Evolutionary conservation across 2,888 invertebrate species (phyloP), one percentile per base, ranked within the genome.

Genomic region (Conistra vaccinii): DNA sequence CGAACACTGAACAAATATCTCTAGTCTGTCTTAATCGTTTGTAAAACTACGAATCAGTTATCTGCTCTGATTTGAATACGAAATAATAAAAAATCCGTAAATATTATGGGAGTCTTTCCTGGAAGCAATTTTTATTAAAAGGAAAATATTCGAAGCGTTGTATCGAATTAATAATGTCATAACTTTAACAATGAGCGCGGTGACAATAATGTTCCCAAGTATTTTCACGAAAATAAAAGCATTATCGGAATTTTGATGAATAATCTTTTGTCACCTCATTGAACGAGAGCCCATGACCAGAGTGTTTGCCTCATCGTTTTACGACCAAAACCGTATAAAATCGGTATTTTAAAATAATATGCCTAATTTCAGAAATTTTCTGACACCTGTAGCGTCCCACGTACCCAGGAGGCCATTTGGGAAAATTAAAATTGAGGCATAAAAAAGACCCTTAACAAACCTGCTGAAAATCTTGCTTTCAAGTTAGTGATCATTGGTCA

Each of bases 101-200:
- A n/a, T n/a, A n/a, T 32, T 26, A 32, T 23, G 14, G 7, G 55
- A 57, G 39, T 55, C 1, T 69, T 69, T 57, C 2, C 1, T 68
- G 55, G 32, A 23, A 14, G 63, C 23, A 26, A 55, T 57, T 69
- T 62, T 51, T 57, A 71, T 32, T 61, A 51, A 51, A 79, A 85
- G 10, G 45, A 69, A 66, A 81, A 71, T 66, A 81, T 76, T 58
- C 6, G 17, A 63, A 42, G n/a, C 57, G 17, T 66, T 81, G 35
- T 81, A 62, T 71, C 14, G 42, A 48, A 71, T 76, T 66, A 81
- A 85, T 70, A 84, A 81, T 53, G 68, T 66, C 69, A 45, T 60
- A 65, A 74, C 26, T 65, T 68, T 70, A 20, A 55, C 23, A 69
- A 61, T 17, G n/a, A n/a, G 57, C 23, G 58, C 39, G 61, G 58